Evolutionary conservation across 1,140 invertebrate species (phyloP), one percentile per base, ranked within the genome.

Genomic region (Drosophila pandora): DNA sequence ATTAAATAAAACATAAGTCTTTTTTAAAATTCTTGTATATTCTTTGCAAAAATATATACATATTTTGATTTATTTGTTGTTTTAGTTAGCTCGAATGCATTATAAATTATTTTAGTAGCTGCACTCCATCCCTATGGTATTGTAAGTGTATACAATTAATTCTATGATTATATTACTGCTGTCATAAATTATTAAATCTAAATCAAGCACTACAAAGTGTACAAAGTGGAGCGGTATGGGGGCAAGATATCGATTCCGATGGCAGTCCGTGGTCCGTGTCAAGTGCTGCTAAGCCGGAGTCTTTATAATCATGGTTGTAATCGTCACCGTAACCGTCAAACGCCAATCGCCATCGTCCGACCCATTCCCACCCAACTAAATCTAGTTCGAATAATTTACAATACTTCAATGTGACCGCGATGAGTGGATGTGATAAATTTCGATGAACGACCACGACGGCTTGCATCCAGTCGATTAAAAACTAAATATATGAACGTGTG

Each of bases 141-240:
- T 61, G 50, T 67, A 83, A 45, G 57, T 34, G 41, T 79, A 76
- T 84, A 84, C 62, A 84, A 88, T 76, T 87, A 87, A 64, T 76
- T 65, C 75, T 75, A 82, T 52, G 81, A 83, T 72, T 88, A 83
- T 56, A 72, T 79, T 88, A 83, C 65, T 71, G 83, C 62, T 87
- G 84, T 88, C 83, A 87, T 87, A 87, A 87, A 87, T 87, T 88
- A 87, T 59, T 87, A 88, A 87, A 69, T 79, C 83, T 88, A 87
- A 83, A 62, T 72, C 62, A 79, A 83, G 81, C 69, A 81, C 74
- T 77, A 84, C 28, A 60, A 53, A 56, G 25, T 28, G 25, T 77
- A 84, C 23, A 60, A 53, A 48, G 61, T 61, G 58, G 57, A 21
- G n/a, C 13, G 41, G 50, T 45, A 62, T 61, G 41, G 32, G 45